A percentile compares a stretch with the other conserved stretches of the same genome.
These are phyloP conservation scores for Argyresthia albistria DNA, from an alignment of 2,888 invertebrate genomes.

Conservation along the genomic window DNA sequence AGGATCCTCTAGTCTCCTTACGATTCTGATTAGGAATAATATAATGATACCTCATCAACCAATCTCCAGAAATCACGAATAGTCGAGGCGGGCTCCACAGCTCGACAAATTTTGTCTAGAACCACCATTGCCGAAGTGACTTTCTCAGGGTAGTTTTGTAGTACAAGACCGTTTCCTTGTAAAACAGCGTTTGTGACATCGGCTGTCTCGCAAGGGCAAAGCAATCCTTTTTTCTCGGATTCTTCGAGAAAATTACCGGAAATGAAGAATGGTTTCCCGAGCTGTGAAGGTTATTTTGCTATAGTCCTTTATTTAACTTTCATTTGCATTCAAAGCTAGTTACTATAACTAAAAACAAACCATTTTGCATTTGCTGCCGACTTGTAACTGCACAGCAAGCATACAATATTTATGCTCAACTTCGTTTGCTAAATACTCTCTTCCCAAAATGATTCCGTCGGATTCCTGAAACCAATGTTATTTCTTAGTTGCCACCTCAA, in stretches of 20 bases:
- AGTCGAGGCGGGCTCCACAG: slow-evolving; percentile 15
- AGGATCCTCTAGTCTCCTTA: too few species aligned
- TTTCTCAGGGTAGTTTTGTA: slow-evolving; percentile 15
- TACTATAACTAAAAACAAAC: background rate
- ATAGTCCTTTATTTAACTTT: too few species aligned
- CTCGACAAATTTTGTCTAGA: slow-evolving; percentile 16
- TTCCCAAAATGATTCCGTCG: slow-evolving; percentile 25
- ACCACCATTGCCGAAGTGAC: slow-evolving; percentile 15
- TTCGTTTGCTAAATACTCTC: slow-evolving; percentile 23
- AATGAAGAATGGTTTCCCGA: background rate
- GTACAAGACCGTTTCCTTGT: slow-evolving; percentile 22
- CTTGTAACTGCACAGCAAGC: background rate
- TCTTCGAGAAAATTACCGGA: background rate
- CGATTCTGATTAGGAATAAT: too few species aligned
- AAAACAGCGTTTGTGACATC: slow-evolving; percentile 23
- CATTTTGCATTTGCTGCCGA: background rate
- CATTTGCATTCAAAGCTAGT: too few species aligned
- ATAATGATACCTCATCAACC: slow-evolving; percentile 14
- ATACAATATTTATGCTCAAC: slow-evolving; percentile 18
- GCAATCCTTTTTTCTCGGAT: slow-evolving; percentile 4
- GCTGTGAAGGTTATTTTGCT: background rate
- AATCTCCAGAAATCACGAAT: slow-evolving; percentile 19
- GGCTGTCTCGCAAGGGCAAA: slow-evolving; percentile 18
- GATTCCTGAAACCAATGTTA: slow-evolving; percentile 16
- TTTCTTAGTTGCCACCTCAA: background rate